These are phyloP conservation scores for Barbus barbus DNA, from an alignment of 2,113 vertebrate genomes.

Conservation along the genomic window DNA sequence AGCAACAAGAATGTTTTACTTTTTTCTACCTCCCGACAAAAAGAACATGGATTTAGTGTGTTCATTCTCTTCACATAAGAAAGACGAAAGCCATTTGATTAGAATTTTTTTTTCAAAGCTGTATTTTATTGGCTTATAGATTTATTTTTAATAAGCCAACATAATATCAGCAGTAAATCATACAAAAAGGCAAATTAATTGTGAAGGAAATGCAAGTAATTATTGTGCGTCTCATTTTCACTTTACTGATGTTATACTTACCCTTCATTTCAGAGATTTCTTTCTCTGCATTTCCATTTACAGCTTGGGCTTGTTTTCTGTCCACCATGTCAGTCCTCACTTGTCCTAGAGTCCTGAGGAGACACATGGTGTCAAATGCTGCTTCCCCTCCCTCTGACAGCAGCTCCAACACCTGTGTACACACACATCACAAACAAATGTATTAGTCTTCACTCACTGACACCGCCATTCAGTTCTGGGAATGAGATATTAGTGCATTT, in stretches of 20 bases:
- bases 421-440: background rate
- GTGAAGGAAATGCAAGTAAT: background rate
- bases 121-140: background rate
- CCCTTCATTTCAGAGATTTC: conserved; percentile 51
- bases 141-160: background rate
- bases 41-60: too few relatives aligned
- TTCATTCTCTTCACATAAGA: too few relatives aligned
- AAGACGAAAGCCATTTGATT: too few relatives aligned
- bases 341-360: conserved; percentile 83
- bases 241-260: conserved; percentile 32
- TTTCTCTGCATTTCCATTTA: conserved; percentile 44
- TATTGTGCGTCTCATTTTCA: background rate
- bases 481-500: background rate
- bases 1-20: background rate
- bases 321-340: conserved; percentile 87
- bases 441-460: background rate
- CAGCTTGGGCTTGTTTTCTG: conserved; percentile 63
- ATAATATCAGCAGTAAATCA: background rate
- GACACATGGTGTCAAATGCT: conserved; percentile 83
- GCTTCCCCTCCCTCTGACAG: conserved; percentile 79
- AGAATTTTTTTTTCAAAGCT: background rate
- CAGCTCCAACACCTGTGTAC: conserved; percentile 82
- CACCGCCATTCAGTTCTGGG: background rate
- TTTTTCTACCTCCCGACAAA: background rate
- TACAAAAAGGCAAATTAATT: background rate